phyloP scores from a whole-genome alignment of 2,113 vertebrate species.

The Calonectris borealis region DNA sequence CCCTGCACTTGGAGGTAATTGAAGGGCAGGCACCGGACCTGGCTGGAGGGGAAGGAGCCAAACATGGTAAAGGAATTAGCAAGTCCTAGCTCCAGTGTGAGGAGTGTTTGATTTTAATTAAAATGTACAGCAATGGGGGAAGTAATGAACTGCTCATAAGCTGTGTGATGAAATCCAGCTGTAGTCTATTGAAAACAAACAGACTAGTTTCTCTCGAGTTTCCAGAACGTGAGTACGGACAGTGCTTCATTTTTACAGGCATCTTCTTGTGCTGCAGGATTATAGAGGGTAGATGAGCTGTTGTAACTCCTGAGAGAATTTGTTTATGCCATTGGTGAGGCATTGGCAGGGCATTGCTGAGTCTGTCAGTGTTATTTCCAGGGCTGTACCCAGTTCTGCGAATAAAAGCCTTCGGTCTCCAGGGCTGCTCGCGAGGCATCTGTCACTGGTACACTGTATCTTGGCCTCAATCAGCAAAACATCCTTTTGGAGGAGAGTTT shows the following conservation, averaged over 20 bases:
- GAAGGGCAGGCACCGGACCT: neutral
- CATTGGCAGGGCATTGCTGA: neutral
- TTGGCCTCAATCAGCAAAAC: neutral
- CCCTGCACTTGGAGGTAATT: neutral
- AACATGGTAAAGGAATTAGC: neutral
- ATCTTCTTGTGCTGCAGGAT: neutral
- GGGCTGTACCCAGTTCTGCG: neutral
- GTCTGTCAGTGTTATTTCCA: neutral
- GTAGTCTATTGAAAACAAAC: neutral
- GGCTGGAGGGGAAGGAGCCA: neutral
- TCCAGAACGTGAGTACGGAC: fast-evolving
- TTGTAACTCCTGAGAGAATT: neutral
- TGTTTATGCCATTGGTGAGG: neutral
- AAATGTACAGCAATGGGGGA: neutral
- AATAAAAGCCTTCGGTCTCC: neutral
- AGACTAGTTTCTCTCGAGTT: neutral
- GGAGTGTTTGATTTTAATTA: neutral
- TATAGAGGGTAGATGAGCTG: neutral
- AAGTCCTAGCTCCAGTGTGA: neutral
- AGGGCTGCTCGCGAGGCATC: neutral
- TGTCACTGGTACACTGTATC: neutral
- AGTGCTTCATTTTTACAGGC: neutral
- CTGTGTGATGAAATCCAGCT: neutral
- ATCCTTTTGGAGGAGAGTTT: neutral
- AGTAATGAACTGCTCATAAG: neutral